Conservation (phyloP, 2,113 vertebrate species). For the Phylloscopus whistleri region DNA sequence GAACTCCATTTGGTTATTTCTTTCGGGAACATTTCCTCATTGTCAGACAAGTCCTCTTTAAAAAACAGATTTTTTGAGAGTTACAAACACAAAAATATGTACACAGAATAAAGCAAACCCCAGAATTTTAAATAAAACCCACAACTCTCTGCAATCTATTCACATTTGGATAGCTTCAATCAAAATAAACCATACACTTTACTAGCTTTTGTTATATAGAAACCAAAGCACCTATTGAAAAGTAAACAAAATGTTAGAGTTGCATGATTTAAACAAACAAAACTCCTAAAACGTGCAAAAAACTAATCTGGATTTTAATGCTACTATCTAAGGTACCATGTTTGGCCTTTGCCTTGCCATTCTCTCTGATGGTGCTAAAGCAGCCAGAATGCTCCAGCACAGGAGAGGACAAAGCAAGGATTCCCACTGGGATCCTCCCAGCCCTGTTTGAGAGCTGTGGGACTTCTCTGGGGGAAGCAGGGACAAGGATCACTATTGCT, state of each 20-base stretch:
- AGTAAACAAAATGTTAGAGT: background rate
- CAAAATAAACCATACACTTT: background rate
- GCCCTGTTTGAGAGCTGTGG: background rate
- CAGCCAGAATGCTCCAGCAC: background rate
- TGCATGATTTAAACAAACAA: background rate
- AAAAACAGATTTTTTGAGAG: slow-evolving; percentile 29
- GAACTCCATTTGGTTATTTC: slow-evolving; percentile 95
- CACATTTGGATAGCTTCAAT: background rate
- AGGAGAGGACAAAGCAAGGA: background rate
- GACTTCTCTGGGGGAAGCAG: background rate
- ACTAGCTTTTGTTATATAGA: background rate
- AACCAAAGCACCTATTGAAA: background rate
- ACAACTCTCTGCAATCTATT: background rate
- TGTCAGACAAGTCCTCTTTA: slow-evolving; percentile 89
- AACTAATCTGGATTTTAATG: background rate
- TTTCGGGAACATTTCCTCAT: slow-evolving; percentile 87
- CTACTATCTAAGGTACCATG: background rate
- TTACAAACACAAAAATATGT: background rate
- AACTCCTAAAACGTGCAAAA: background rate
- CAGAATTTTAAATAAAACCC: background rate
- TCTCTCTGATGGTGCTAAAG: background rate
- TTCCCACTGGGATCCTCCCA: background rate
- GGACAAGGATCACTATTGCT: background rate
- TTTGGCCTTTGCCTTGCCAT: background rate
- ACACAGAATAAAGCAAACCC: background rate